phyloP scores from a whole-genome alignment of 2,888 invertebrate genomes.

The Dascillus cervinus region DNA sequence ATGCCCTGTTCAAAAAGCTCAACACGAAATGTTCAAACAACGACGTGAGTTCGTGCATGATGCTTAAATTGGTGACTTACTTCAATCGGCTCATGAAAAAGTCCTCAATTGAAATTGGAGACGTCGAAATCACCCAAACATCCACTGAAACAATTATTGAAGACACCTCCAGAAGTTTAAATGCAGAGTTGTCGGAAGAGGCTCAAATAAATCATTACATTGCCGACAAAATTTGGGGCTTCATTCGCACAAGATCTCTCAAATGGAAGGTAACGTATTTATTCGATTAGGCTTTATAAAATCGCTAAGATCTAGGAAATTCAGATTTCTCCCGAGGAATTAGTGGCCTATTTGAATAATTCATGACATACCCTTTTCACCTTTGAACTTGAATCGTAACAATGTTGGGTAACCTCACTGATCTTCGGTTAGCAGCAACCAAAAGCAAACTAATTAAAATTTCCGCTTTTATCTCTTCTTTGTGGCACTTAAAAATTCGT shows the following conservation, averaged over 20 bases:
- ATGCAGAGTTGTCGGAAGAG: constrained; percentile 45
- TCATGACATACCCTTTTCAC: constrained; percentile 4
- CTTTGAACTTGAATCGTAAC: constrained; percentile 5
- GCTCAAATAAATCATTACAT: constrained; percentile 55
- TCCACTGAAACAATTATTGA: constrained; percentile 45
- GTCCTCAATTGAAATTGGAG: constrained; percentile 68
- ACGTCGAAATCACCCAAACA: constrained; percentile 67
- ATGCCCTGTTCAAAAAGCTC: constrained; percentile 63
- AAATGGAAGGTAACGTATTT: constrained; percentile 54
- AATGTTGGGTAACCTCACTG: no score
- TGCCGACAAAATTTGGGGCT: constrained; percentile 67
- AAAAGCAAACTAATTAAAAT: no score
- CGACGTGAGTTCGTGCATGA: constrained; percentile 75
- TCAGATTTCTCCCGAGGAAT: constrained; percentile 2
- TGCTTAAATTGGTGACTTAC: constrained; percentile 73
- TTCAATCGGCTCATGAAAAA: constrained; percentile 73
- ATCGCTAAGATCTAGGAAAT: background rate
- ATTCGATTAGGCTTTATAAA: constrained; percentile 1
- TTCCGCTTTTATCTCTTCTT: no score
- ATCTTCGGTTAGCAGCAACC: no score
- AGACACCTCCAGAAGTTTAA: constrained; percentile 34
- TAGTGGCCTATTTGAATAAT: constrained; percentile 7
- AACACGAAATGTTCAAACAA: constrained; percentile 70
- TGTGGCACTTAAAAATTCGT: no score
- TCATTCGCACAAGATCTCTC: constrained; percentile 66